Evolutionary conservation across 2,797 vertebrate genomes (phyloP), one percentile per base, ranked within the genome.

Genomic region (Meda fulgida): DNA sequence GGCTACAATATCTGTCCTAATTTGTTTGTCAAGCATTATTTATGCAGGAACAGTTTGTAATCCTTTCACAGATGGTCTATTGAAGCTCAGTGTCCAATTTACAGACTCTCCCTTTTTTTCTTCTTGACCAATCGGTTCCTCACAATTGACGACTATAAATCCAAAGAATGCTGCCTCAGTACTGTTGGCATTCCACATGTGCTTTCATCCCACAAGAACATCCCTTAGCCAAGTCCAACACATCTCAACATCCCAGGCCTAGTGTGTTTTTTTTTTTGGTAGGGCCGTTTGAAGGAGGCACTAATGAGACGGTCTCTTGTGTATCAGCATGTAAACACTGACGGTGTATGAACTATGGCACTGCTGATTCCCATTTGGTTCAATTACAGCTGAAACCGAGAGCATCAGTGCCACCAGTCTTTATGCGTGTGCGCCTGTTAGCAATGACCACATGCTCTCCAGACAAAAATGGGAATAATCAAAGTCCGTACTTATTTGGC

Each of bases 291-390:
- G 89, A 78, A 78, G 84, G 11, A 90, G 81, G 88, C 86, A 31
- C 89, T 94, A 94, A 94, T 92, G 91, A 95, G 93, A 88, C 84
- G 85, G 88, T 93, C 92, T 92, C 92, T 89, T 65, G 92, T 91
- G 93, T 87, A 92, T 92, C 89, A 85, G 89, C 90, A 86, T 94
- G 93, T 93, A 94, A 95, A 95, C 94, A 94, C 91, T 93, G 92
- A 91, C 92, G 91, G 90, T 93, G 92, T 92, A 87, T 93, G 92
- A 95, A 95, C 93, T 93, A 93, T 95, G 94, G 93, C 94, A 94
- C 92, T 89, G 89, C 88, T 86, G 92, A 91, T 92, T 96, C 95
- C 95, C 95, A 95, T 95, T 95, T 96, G 95, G 94, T 94, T 95
- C 95, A 96, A 96, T 96, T 96, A 96, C 91, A 91, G 89, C 92